Conservation (phyloP, 2,888 invertebrate genomes). For the Eupsilia transversa region DNA sequence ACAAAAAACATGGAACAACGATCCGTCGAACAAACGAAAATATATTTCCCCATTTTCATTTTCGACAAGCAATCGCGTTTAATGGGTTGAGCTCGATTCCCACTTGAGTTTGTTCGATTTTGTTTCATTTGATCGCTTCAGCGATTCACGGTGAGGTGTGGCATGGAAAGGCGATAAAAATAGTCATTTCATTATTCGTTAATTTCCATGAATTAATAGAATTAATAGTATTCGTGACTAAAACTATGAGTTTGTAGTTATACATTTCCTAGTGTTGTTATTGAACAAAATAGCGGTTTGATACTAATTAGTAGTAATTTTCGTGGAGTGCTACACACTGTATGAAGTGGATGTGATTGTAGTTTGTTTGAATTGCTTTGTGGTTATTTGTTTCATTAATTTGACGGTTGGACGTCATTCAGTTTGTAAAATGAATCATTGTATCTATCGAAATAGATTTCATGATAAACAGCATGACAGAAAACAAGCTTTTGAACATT, state of each 20-base stretch:
- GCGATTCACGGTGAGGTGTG: slow-evolving; percentile 79
- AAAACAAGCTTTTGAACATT: slow-evolving; percentile 4
- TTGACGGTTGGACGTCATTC: slow-evolving; percentile 5
- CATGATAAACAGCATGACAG: neutral
- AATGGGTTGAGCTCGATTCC: slow-evolving; percentile 87
- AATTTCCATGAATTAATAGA: slow-evolving; percentile 51
- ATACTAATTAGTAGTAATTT: slow-evolving; percentile 45
- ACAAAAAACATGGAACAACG: slow-evolving; percentile 82
- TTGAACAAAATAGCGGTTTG: slow-evolving; percentile 13
- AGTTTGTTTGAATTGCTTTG: slow-evolving; percentile 41
- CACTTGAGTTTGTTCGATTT: slow-evolving; percentile 88
- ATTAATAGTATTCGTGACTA: slow-evolving; percentile 20
- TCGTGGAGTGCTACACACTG: slow-evolving; percentile 16
- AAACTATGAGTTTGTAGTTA: neutral
- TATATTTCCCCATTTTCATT: slow-evolving; percentile 88
- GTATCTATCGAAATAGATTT: slow-evolving; percentile 9
- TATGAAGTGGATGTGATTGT: slow-evolving; percentile 13
- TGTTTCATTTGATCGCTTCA: slow-evolving; percentile 85
- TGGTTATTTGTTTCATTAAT: slow-evolving; percentile 39
- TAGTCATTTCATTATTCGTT: slow-evolving; percentile 54
- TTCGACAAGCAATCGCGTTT: slow-evolving; percentile 89
- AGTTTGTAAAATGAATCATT: slow-evolving; percentile 10
- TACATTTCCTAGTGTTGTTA: slow-evolving; percentile 15
- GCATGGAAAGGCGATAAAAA: slow-evolving; percentile 65
- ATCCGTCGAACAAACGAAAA: slow-evolving; percentile 84